Conservation (phyloP, 2,113 vertebrate species). For the Anhinga anhinga region DNA sequence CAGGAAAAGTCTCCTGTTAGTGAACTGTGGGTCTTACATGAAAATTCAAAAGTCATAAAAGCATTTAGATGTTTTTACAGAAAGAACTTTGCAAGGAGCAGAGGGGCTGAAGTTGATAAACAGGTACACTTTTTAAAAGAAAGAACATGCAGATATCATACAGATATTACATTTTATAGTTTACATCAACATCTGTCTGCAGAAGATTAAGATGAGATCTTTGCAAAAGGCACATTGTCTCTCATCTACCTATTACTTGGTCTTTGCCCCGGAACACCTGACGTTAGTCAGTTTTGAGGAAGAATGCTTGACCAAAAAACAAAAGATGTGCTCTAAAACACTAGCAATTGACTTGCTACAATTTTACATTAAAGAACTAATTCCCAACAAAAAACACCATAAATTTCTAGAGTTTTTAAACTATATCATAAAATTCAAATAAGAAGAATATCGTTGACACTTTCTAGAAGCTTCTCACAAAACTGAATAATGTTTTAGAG, state of each 20-base stretch:
- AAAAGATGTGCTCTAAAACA: not conserved
- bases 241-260: not conserved
- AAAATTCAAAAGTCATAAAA: not conserved
- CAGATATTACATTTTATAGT: not conserved
- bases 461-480: not conserved
- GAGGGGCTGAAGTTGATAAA: not conserved
- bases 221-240: not conserved
- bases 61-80: not conserved
- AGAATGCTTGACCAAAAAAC: not conserved
- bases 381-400: not conserved
- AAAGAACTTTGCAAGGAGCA: not conserved
- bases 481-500: not conserved
- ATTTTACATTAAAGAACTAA: not conserved
- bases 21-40: not conserved
- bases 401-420: not conserved
- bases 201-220: not conserved
- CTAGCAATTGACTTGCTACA: not conserved
- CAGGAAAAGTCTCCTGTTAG: not conserved
- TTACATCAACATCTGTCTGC: not conserved
- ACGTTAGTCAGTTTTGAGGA: not conserved
- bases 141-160: not conserved
- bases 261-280: not conserved
- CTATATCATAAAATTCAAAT: not conserved
- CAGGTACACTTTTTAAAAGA: not conserved
- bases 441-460: not conserved